phyloP scores from a whole-genome alignment of 2,797 vertebrate species.

The Tachyglossus aculeatus region DNA sequence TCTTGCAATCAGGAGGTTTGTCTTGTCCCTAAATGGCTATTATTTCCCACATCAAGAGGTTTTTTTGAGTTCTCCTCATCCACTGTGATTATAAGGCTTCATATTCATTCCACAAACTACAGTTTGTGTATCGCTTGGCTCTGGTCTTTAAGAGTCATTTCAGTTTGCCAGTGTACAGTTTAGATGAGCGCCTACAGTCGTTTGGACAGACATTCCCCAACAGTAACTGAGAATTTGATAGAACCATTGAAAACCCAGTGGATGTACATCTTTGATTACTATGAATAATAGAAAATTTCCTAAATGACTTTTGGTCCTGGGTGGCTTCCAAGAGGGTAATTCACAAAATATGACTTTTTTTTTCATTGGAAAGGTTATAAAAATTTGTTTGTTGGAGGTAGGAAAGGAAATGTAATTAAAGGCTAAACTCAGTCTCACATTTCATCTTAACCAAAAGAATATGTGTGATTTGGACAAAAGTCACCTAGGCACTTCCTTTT shows the following conservation, averaged over 20 bases:
- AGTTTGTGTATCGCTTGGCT: conserved; percentile 47
- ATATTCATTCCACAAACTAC: conserved; percentile 10
- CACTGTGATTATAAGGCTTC: too few relatives aligned
- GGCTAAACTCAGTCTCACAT: conserved; percentile 74
- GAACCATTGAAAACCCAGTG: conserved; percentile 31
- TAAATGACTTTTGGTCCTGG: conserved; percentile 64
- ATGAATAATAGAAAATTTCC: conserved; percentile 74
- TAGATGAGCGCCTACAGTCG: conserved; percentile 51
- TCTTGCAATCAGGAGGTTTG: too few relatives aligned
- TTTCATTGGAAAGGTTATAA: conserved; percentile 70
- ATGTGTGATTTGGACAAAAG: conserved; percentile 76
- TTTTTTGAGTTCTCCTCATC: too few relatives aligned
- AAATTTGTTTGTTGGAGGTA: conserved; percentile 79
- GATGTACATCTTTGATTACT: conserved; percentile 52
- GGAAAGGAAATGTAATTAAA: conserved; percentile 80
- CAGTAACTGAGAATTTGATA: conserved; percentile 35
- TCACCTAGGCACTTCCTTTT: conserved; percentile 76
- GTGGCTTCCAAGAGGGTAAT: conserved; percentile 69
- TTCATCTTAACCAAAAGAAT: conserved; percentile 77
- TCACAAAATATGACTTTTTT: conserved; percentile 73
- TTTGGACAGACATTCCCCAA: background rate
- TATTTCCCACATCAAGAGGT: too few relatives aligned
- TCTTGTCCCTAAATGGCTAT: too few relatives aligned
- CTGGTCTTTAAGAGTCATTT: conserved; percentile 52
- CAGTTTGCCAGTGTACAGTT: conserved; percentile 47